Base-by-base conservation (phyloP, 2,888 invertebrate genomes). In the Trachelus iudaicus region DNA sequence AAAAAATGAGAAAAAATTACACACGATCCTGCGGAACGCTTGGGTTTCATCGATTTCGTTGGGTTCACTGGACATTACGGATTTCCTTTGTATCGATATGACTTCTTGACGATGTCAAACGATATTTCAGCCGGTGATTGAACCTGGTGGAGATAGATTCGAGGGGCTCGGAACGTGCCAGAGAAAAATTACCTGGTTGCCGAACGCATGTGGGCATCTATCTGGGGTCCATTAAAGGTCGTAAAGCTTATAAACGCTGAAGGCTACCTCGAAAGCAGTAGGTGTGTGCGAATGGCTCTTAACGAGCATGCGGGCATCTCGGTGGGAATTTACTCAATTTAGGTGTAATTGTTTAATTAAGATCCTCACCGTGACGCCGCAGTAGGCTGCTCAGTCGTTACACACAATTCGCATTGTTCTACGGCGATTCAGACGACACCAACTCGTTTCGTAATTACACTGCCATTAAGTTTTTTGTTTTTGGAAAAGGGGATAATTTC, bases 291-390 rank as follows among this genome's bases (percentile, higher is more conserved):
- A 81, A 73, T 79, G 79, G 81, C 77, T 77, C 76, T 78, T 86
- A 88, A 88, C 85, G 82, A 86, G 83, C 85, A 88, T 88, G 88
- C 88, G 88, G 88, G 88, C 82, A 82, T 83, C 80, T 15, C 82
- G 83, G 80, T 85, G 83, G 85, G 84, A 88, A 87, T 87, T 84
- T 86, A 81, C 84, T 87, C 88, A 87, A 89, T 90, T 89, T 86
- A 88, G 83, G 84, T 81, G 85, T 89, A 90, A 90, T 90, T 88
- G 88, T 89, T 89, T 90, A 89, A 90, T 90, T 89, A 85, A 87
- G 84, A 89, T 86, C 84, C 83, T 86, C 85, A 85, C 82, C 84
- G 86, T 81, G 76, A 79, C 77, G 71, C 71, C 71, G 71, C 33
- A 31, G 31, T 71, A 71, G 13, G 31, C 71, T 71, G 71, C 71